These are phyloP conservation scores for Cinclus cinclus DNA, from an alignment of 2,113 vertebrate genomes.

Conservation along the genomic window DNA sequence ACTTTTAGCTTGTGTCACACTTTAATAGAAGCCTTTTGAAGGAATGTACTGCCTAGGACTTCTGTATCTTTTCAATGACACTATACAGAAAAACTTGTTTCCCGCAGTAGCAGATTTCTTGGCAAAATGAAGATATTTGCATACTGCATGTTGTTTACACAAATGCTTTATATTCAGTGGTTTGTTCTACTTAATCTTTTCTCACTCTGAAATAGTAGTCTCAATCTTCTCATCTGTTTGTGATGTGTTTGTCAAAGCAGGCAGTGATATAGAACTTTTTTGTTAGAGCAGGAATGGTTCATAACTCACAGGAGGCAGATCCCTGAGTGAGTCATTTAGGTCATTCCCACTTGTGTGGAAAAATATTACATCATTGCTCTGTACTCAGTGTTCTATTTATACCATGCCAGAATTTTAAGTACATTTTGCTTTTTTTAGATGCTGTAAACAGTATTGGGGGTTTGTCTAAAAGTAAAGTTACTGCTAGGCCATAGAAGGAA, in stretches of 20 bases:
- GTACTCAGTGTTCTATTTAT: conserved; percentile 74
- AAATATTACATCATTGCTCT: conserved; percentile 71
- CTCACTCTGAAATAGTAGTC: not conserved
- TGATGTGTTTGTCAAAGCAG: conserved; percentile 11
- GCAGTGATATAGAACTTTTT: conserved; percentile 44
- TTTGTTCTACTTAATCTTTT: conserved; percentile 36
- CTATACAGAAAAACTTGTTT: not conserved
- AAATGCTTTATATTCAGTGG: not conserved
- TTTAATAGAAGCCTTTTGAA: not conserved
- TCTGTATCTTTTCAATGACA: not conserved
- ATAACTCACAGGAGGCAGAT: conserved; percentile 63
- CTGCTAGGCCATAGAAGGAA: conserved; percentile 62
- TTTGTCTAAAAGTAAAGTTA: conserved; percentile 56
- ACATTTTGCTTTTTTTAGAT: conserved; percentile 72
- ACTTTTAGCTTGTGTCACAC: not conserved
- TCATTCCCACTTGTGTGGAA: conserved; percentile 69
- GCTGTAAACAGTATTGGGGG: conserved; percentile 58
- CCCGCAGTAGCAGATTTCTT: not conserved
- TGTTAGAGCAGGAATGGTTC: conserved; percentile 45
- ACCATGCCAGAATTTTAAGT: conserved; percentile 59
- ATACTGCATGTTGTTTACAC: not conserved
- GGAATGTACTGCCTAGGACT: not conserved
- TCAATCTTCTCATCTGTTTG: not conserved
- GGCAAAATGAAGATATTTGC: not conserved
- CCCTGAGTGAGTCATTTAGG: conserved; percentile 70